phyloP scores from a whole-genome alignment of 2,888 invertebrate genomes.

The Dorcus hopei region DNA sequence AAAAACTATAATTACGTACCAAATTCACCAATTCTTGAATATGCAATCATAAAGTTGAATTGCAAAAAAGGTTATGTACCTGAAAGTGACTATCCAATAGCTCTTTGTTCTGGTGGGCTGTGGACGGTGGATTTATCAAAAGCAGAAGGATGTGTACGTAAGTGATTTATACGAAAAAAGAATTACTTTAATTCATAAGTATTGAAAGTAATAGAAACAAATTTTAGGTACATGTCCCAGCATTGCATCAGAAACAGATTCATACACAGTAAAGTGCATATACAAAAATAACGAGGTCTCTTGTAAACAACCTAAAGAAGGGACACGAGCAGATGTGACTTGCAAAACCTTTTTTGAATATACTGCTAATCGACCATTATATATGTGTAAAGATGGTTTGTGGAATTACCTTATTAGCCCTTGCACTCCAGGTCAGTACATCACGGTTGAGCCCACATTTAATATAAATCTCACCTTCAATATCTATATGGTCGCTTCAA shows the following conservation, averaged over 20 bases:
- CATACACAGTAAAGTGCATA: slow-evolving; percentile 1
- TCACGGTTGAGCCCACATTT: neutral
- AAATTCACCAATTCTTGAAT: neutral
- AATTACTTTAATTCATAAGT: too few relatives aligned
- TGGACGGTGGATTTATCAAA: too few relatives aligned
- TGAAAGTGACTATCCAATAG: neutral
- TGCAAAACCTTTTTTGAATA: neutral
- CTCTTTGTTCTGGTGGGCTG: too few relatives aligned
- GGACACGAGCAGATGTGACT: neutral
- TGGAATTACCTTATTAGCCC: neutral
- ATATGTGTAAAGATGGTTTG: neutral
- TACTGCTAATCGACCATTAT: neutral
- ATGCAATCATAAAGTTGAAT: neutral
- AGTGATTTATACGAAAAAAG: neutral
- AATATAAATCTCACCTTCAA: neutral
- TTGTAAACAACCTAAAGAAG: slow-evolving; percentile 2
- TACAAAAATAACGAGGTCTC: neutral
- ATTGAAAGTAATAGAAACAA: neutral
- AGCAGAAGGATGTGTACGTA: neutral
- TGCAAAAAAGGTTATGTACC: neutral
- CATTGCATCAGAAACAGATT: neutral
- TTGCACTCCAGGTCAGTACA: slow-evolving; percentile 4
- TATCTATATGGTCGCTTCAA: too few relatives aligned
- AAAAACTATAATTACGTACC: neutral
- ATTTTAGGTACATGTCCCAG: neutral